Conservation (phyloP, 2,113 vertebrate genomes). For the Cyanoliseus patagonus region DNA sequence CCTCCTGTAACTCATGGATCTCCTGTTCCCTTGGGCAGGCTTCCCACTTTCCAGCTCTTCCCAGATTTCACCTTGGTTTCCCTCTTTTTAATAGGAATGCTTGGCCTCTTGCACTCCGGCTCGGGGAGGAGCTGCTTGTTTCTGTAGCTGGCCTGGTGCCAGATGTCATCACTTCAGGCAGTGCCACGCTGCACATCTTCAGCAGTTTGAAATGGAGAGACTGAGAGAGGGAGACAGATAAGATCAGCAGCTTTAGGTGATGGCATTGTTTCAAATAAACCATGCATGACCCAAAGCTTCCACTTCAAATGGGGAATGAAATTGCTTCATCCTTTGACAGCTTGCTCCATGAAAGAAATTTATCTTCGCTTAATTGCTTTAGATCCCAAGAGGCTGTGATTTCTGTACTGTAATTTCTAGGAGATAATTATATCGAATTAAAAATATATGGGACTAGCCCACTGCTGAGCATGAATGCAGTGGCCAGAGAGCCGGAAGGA, state of each 20-base stretch:
- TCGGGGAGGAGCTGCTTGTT: slow-evolving; percentile 71
- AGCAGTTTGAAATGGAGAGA: slow-evolving; percentile 80
- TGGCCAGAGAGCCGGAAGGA: slow-evolving; percentile 46
- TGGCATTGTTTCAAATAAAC: slow-evolving; percentile 88
- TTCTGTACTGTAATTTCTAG: slow-evolving; percentile 74
- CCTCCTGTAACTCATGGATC: background rate
- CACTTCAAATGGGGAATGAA: slow-evolving; percentile 84
- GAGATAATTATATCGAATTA: slow-evolving; percentile 82
- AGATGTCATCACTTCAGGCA: slow-evolving; percentile 82
- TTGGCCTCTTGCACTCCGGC: slow-evolving; percentile 67
- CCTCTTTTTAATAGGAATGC: slow-evolving; percentile 63
- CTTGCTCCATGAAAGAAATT: slow-evolving; percentile 83
- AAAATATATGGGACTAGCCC: slow-evolving; percentile 71
- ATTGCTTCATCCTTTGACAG: slow-evolving; percentile 87
- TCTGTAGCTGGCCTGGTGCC: slow-evolving; percentile 77
- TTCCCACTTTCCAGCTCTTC: slow-evolving; percentile 54
- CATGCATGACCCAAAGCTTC: slow-evolving; percentile 86
- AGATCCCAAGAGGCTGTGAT: slow-evolving; percentile 74
- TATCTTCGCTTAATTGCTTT: slow-evolving; percentile 85
- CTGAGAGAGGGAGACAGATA: slow-evolving; percentile 75
- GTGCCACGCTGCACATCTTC: slow-evolving; percentile 83
- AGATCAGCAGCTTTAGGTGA: slow-evolving; percentile 86
- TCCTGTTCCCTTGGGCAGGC: background rate
- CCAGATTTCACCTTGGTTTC: slow-evolving; percentile 58
- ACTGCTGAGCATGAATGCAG: slow-evolving; percentile 46